Base-by-base conservation (phyloP, 2,797 vertebrate species). In the Aphelocoma californica region DNA sequence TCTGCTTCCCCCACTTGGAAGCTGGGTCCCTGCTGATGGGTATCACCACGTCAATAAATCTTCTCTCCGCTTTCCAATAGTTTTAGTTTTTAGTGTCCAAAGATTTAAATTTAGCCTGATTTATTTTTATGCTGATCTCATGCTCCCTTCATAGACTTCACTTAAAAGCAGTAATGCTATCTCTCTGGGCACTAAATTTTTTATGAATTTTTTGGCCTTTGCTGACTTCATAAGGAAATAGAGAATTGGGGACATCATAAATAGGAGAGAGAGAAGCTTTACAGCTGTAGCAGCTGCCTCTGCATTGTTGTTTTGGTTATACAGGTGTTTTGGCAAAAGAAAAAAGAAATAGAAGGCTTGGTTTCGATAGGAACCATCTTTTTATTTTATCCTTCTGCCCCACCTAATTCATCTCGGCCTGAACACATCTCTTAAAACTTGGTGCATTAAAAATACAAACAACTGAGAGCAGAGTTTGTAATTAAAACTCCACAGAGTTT, bases 91-190 rank as follows among this genome's bases (percentile, higher is more conserved):
- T 36, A 78, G 24, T 32, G 56, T 26, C 42, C 61, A 85, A 31
- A 67, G 34, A n/a, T 66, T 81, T 85, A 69, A 60, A 81, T 58
- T 94, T 62, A 86, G 32, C 36, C 78, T 71, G 32, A 82, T 89
- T 92, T 64, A 77, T 92, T 91, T 74, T 91, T 44, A 58, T 61
- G 72, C 36, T 89, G 86, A 71, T 86, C 91, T 47, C 61, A 78
- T 23, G 29, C 26, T 81, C 60, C 78, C 62, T 78, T 73, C 57
- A 79, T 9, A 90, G 81, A 23, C 74, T 91, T 93, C 50, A 71
- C 82, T 85, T 90, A 87, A 91, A 93, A 91, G 77, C 71, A 91
- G 61, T 25, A 91, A 91, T 40, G 36, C 44, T 83, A 20, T 45
- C 66, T 79, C 53, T 93, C 45, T 31, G 7, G 1, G 24, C 25